A percentile compares a stretch with the other conserved stretches of the same genome.
Conservation (phyloP, 2,113 vertebrate genomes). For the Formicarius rufipectus region DNA sequence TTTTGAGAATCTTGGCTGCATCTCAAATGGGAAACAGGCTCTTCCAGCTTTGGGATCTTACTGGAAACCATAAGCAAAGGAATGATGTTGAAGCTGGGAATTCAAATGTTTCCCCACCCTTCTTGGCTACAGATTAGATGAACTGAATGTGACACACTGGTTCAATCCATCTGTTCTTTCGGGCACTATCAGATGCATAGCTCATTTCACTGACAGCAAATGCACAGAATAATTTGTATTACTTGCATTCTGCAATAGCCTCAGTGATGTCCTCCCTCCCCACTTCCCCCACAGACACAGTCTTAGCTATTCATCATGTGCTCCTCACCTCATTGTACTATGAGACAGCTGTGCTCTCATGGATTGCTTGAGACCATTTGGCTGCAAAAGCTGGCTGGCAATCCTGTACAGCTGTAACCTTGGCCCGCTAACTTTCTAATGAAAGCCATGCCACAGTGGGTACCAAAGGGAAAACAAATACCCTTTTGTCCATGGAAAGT, state of each 20-base stretch:
- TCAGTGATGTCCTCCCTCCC: background rate
- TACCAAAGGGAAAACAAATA: conserved; percentile 44
- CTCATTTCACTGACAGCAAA: conserved; percentile 6
- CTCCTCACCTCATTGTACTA: background rate
- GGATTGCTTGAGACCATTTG: conserved; percentile 1
- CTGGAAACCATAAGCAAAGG: background rate
- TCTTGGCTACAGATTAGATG: background rate
- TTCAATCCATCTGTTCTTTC: conserved; percentile 13
- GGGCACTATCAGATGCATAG: background rate
- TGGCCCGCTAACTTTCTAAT: background rate
- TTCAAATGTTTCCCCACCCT: background rate
- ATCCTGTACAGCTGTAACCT: conserved; percentile 35
- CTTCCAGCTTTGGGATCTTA: background rate
- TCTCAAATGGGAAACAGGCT: background rate
- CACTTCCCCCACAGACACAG: background rate
- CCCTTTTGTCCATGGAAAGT: conserved; percentile 15
- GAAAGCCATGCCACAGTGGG: conserved; percentile 37
- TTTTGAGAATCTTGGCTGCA: background rate
- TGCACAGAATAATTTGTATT: conserved; percentile 3
- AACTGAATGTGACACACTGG: background rate
- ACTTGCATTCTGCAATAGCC: background rate
- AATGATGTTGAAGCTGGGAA: background rate
- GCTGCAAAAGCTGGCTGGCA: conserved; percentile 39
- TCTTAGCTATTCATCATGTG: background rate
- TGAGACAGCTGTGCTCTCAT: conserved; percentile 22